phyloP scores from a whole-genome alignment of 2,113 vertebrate species.

The Perca fluviatilis region DNA sequence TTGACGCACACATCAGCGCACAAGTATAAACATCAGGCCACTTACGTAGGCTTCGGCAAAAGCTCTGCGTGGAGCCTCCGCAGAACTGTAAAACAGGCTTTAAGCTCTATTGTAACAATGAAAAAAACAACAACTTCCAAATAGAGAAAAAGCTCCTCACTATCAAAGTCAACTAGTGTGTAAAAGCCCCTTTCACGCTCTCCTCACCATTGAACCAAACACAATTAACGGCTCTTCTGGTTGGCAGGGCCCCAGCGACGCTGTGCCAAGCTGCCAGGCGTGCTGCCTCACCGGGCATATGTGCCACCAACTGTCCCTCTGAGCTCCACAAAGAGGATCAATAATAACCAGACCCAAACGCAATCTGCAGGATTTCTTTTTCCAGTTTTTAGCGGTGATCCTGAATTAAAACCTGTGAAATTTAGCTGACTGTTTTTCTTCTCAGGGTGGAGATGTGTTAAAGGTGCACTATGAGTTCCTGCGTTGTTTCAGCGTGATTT shows the following conservation, averaged over 20 bases:
- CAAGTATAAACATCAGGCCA: no score
- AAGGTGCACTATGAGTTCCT: no score
- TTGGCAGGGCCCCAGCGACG: conserved; percentile 12
- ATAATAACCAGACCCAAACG: neutral
- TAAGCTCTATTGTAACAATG: neutral
- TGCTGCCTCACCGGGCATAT: conserved; percentile 44
- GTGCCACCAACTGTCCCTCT: conserved; percentile 53
- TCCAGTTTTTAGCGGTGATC: no score
- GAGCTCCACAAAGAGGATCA: conserved; percentile 1
- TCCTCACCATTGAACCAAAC: conserved; percentile 52
- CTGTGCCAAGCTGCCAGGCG: conserved; percentile 14
- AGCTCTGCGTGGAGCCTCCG: no score
- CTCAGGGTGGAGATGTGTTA: no score
- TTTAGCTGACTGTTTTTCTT: no score
- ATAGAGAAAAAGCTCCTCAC: neutral
- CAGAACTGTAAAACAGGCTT: no score
- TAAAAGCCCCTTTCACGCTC: conserved; percentile 18
- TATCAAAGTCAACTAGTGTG: conserved; percentile 22
- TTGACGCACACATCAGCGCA: no score
- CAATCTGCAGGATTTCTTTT: no score
- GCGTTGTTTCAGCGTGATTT: no score
- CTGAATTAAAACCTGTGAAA: no score
- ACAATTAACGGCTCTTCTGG: conserved; percentile 58
- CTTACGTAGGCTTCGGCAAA: no score
- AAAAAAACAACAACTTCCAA: neutral